Evolutionary conservation across 2,797 vertebrate species (phyloP), one percentile per base, ranked within the genome.

Genomic region (Sebastes alutus): DNA sequence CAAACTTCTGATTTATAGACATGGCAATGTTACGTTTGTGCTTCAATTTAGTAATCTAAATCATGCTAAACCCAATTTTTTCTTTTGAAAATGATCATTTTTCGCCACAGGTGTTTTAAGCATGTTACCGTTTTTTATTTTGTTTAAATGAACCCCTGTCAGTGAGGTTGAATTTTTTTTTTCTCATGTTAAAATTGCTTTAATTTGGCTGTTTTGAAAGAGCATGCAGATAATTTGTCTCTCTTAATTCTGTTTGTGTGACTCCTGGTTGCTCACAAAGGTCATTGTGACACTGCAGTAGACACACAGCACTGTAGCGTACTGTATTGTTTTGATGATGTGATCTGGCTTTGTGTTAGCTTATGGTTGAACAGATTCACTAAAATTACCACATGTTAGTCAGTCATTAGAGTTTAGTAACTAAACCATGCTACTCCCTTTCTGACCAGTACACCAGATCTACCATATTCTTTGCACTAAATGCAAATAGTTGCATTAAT

Each of bases 321-420:
- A n/a, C n/a, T 23, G 49, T 63, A 25, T 20, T 70, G 35, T 78
- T 33, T 33, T 54, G 16, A n/a, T 18, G 52, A 66, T 86, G 68
- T 70, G 74, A 77, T 80, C 63, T 88, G 76, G 73, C 81, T 69
- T 79, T 85, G 75, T 86, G 67, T 71, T 56, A 69, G 52, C 58
- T 77, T 29, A 49, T 69, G n/a, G 25, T 59, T 42, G 12, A 72
- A 74, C 18, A 69, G 61, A 74, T 73, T 59, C 16, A 56, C 20
- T 60, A 4, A 38, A 29, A 60, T 56, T 16, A 38, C 14, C 66
- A 60, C 30, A 32, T 38, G 68, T 58, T 52, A 25, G 16, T 13
- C 66, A 68, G 27, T n/a, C 20, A 49, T 27, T 60, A 16, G 42
- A 77, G 46, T 14, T 67, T 62, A 38, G 23, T 32, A 54, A 66